Percentiles rank a stretch among this genome's conserved stretches.
Evolutionary conservation across 2,113 vertebrate species (phyloP).

Genomic region (Talpa occidentalis): DNA sequence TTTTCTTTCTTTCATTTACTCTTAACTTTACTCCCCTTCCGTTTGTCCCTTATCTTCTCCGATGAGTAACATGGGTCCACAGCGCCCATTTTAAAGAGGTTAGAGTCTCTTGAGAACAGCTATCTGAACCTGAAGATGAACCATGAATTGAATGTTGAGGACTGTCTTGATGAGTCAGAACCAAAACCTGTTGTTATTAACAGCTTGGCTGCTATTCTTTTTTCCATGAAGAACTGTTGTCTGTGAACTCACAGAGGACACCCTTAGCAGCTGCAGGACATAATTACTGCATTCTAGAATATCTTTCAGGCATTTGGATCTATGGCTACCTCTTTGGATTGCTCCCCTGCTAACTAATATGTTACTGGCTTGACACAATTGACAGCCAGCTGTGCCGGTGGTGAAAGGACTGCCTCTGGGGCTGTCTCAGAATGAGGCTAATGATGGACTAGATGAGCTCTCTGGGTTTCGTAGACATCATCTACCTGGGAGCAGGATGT

Average conservation of each 20-base stretch:
- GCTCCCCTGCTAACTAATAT: conserved; percentile 87
- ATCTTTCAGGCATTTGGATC: conserved; percentile 88
- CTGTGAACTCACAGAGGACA: conserved; percentile 84
- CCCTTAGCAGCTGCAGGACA: conserved; percentile 86
- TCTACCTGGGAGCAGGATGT: conserved; percentile 84
- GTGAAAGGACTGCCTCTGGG: conserved; percentile 87
- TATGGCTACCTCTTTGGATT: conserved; percentile 85
- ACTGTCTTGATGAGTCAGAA: conserved; percentile 68
- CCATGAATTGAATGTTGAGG: conserved; percentile 50
- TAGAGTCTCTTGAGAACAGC: not conserved
- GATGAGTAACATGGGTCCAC: not conserved
- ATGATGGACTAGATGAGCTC: conserved; percentile 85
- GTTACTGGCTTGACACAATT: conserved; percentile 86
- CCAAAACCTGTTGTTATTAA: conserved; percentile 68
- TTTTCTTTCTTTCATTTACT: not conserved
- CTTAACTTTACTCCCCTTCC: not conserved
- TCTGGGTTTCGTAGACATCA: conserved; percentile 79
- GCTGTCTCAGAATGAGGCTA: conserved; percentile 85
- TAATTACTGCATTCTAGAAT: conserved; percentile 88
- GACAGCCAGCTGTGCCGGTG: conserved; percentile 86
- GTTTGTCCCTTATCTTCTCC: not conserved
- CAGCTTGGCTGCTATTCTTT: conserved; percentile 65
- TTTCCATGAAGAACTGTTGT: conserved; percentile 77
- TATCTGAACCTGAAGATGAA: conserved; percentile 28
- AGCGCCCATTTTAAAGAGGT: not conserved